Percentiles rank a stretch among this genome's conserved stretches.
phyloP scores from a whole-genome alignment of 2,113 vertebrate species.

The Myrmecophaga tridactyla region DNA sequence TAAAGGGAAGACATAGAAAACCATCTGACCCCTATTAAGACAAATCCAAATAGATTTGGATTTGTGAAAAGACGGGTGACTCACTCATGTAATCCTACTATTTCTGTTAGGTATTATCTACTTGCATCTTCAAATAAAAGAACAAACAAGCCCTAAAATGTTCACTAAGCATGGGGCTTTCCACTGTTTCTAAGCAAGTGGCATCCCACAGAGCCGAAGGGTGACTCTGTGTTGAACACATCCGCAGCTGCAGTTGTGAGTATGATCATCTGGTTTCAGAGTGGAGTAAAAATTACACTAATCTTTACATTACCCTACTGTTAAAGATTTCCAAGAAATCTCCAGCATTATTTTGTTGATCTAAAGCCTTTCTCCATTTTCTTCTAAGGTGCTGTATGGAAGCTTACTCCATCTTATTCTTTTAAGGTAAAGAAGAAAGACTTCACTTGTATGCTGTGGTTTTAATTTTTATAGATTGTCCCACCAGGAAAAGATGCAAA shows the following conservation, averaged over 20 bases:
- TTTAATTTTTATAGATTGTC: not conserved
- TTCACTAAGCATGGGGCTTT: fast-evolving
- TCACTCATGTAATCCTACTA: fast-evolving
- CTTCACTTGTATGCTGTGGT: fast-evolving
- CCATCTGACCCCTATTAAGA: fast-evolving
- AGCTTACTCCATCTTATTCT: not conserved
- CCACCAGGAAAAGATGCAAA: not conserved
- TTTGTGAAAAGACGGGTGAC: not conserved
- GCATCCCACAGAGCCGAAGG: fast-evolving
- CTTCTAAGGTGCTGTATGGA: fast-evolving
- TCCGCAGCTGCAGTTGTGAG: fast-evolving
- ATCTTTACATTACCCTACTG: not conserved
- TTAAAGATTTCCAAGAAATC: not conserved
- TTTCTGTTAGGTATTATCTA: not conserved
- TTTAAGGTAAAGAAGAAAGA: no score
- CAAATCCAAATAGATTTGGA: no score
- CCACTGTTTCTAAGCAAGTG: no score
- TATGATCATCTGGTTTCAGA: not conserved
- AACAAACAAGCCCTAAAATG: fast-evolving
- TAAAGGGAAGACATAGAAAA: not conserved
- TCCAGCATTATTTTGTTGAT: no score
- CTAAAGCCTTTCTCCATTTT: fast-evolving
- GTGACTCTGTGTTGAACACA: fast-evolving
- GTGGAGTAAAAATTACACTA: not conserved
- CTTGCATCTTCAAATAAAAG: not conserved